A percentile compares a stretch with the other conserved stretches of the same genome.
phyloP scores from a whole-genome alignment of 2,113 vertebrate genomes.

The Dascyllus trimaculatus region DNA sequence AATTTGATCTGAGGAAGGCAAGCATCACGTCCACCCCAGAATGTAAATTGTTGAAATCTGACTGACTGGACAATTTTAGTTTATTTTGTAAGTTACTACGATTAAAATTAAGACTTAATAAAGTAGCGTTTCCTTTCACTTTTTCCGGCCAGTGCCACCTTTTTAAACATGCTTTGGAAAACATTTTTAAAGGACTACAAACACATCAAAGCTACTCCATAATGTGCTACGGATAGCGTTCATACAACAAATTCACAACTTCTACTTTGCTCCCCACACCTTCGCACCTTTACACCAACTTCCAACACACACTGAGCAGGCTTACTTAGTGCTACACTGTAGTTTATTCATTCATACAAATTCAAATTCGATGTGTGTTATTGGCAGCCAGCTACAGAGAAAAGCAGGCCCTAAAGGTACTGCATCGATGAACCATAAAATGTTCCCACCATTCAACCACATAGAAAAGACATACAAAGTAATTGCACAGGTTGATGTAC shows the following conservation, averaged over 20 bases:
- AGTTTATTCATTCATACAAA: constrained; percentile 85
- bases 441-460: constrained; percentile 78
- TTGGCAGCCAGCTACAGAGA: constrained; percentile 75
- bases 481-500: constrained; percentile 87
- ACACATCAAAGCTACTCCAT: too few species aligned
- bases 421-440: constrained; percentile 74
- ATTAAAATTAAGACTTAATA: too few species aligned
- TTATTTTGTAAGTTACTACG: too few species aligned
- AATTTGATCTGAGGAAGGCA: too few species aligned
- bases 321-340: constrained; percentile 69
- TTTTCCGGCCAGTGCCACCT: too few species aligned
- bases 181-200: too few species aligned
- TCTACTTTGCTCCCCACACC: background rate
- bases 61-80: too few species aligned
- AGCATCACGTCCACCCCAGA: background rate
- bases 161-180: too few species aligned
- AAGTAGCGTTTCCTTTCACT: too few species aligned
- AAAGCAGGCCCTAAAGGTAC: constrained; percentile 67
- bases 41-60: background rate
- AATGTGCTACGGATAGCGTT: too few species aligned
- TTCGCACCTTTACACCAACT: background rate
- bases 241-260: too few species aligned
- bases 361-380: constrained; percentile 69
- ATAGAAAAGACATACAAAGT: constrained; percentile 81
- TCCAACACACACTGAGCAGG: background rate